Conservation (phyloP, 2,797 vertebrate species). For the Hippoglossus hippoglossus region DNA sequence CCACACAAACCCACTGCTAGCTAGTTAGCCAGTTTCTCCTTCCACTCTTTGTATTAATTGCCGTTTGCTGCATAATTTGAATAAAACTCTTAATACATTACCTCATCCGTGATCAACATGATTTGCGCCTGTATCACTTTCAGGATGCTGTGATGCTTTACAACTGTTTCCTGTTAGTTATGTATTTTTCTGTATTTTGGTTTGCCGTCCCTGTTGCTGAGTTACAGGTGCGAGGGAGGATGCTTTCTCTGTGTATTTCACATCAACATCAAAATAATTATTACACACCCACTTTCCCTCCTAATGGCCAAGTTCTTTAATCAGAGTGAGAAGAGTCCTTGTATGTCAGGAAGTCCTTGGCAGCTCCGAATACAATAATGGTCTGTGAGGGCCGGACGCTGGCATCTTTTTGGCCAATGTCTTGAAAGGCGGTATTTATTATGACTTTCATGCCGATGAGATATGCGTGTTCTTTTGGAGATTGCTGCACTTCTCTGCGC, state of each 20-base stretch:
- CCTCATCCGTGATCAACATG: too few relatives aligned
- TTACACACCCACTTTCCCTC: constrained; percentile 11
- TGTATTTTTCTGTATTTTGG: background rate
- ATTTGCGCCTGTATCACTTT: background rate
- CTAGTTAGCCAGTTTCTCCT: too few relatives aligned
- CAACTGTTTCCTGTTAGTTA: background rate
- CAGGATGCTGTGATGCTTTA: background rate
- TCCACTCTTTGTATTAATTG: too few relatives aligned
- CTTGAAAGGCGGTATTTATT: constrained; percentile 60
- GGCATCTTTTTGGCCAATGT: constrained; percentile 33
- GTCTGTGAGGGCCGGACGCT: constrained; percentile 23
- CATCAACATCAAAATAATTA: constrained; percentile 9
- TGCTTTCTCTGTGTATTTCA: constrained; percentile 1
- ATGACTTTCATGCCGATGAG: constrained; percentile 58
- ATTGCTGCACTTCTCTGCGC: constrained; percentile 44
- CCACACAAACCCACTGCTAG: too few relatives aligned
- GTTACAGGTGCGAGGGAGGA: background rate
- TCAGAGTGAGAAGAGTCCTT: constrained; percentile 19
- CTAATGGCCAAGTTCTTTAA: constrained; percentile 29
- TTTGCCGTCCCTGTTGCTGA: background rate
- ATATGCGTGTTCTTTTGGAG: constrained; percentile 45
- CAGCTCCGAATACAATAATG: constrained; percentile 44
- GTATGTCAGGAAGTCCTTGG: constrained; percentile 42
- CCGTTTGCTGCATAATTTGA: too few relatives aligned
- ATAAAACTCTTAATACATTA: too few relatives aligned